phyloP scores from a whole-genome alignment of 2,113 vertebrate genomes.

The Eonycteris spelaea region DNA sequence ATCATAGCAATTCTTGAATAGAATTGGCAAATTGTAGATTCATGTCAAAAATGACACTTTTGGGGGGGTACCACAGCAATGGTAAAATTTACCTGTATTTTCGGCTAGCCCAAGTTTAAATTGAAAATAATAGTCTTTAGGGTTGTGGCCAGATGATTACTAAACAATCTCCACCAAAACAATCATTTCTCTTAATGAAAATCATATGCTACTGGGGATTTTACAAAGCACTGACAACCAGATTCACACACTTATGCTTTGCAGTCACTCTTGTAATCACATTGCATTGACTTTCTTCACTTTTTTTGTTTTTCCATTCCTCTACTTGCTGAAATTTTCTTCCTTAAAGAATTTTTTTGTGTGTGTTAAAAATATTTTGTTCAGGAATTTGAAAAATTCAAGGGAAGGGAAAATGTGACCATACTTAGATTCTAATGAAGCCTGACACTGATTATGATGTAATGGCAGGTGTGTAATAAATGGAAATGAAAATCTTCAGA shows the following conservation, averaged over 20 bases:
- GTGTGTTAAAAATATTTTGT: neutral
- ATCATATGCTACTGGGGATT: neutral
- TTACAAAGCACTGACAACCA: neutral
- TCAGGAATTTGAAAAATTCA: constrained; percentile 33
- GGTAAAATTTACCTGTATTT: neutral
- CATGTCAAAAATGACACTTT: neutral
- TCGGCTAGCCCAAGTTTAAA: neutral
- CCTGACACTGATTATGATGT: neutral
- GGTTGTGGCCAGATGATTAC: neutral
- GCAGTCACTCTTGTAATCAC: neutral
- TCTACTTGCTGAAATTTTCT: neutral
- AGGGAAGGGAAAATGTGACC: neutral
- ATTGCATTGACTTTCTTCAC: neutral
- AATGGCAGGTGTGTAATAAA: neutral
- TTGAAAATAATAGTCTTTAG: neutral
- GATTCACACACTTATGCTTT: neutral
- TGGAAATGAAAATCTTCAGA: neutral
- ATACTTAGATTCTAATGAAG: neutral
- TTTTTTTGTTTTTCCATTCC: neutral
- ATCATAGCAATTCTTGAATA: neutral
- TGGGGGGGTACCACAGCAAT: neutral
- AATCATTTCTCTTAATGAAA: neutral
- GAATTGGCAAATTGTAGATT: neutral
- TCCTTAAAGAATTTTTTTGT: neutral
- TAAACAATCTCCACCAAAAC: neutral